Conservation (phyloP, 2,113 vertebrate species). For the Hiodon tergisus region DNA sequence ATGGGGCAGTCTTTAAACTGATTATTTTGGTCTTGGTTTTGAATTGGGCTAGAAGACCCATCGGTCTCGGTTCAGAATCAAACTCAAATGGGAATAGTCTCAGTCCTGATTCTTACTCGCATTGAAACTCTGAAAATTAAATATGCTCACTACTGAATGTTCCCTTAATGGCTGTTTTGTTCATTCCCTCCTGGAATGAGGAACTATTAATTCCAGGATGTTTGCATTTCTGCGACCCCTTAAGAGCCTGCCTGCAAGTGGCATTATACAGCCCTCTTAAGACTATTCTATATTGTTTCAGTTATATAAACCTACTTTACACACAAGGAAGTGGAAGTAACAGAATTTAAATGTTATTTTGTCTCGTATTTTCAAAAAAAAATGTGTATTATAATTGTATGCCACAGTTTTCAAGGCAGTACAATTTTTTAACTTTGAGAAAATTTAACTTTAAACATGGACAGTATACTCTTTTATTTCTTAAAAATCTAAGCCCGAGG, state of each 20-base stretch:
- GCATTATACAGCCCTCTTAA: background rate
- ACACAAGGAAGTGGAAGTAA: background rate
- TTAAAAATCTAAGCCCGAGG: conserved; percentile 20
- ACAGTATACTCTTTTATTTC: background rate
- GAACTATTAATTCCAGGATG: background rate
- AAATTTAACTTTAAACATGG: conserved; percentile 5
- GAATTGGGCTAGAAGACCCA: too few species aligned
- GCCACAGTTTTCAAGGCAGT: background rate
- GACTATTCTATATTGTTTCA: too few species aligned
- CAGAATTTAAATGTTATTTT: background rate
- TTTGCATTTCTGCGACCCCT: background rate
- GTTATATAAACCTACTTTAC: background rate
- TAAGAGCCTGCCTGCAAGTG: background rate
- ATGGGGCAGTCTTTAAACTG: too few species aligned
- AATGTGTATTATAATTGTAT: background rate
- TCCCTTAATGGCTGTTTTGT: too few species aligned
- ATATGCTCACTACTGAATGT: too few species aligned
- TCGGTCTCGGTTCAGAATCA: too few species aligned
- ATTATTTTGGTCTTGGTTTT: too few species aligned
- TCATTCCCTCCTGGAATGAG: too few species aligned
- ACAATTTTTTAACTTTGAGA: conserved; percentile 1
- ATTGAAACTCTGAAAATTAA: too few species aligned
- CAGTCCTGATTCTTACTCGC: too few species aligned
- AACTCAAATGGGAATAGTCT: too few species aligned
- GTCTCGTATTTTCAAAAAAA: background rate